Evolutionary conservation across 2,888 invertebrate genomes (phyloP), one percentile per base, ranked within the genome.

Genomic region (Eupithecia dodoneata): DNA sequence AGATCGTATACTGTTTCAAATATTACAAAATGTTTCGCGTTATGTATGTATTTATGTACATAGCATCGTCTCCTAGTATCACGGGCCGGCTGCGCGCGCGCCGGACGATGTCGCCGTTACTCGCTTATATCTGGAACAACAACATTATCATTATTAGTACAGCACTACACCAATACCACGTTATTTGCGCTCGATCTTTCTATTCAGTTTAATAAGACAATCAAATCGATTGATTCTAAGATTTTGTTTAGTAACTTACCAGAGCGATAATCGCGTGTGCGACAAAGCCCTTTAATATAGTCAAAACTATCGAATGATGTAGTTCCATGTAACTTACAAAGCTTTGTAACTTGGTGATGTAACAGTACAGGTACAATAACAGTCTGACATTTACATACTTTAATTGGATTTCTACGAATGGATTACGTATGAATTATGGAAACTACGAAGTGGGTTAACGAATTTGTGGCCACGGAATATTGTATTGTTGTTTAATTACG

Each of bases 1-100:
- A 95, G 95, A 95, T 95, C 95, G 95, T 95, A 95, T 95, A 95
- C 95, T 92, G 94, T 94, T 95, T 95, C 93, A 94, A 94, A 94
- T 95, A 95, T 95, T 94, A 95, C 94, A 95, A 95, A 95, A 94
- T 90, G 92, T 93, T 90, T 92, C 89, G 90, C 89, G 85, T 87
- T 85, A 82, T 83, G 70, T 70, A 45, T 85, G 83, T 84, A 80
- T 90, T 89, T 94, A 80, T 95, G 90, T 95, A 95, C 95, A 95
- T 90, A 93, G 94, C 93, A 92, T 93, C 90, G 93, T 93, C 93
- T 94, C 94, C 94, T 93, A 87, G 89, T 90, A 88, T 91, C 91
- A 90, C 92, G 90, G 85, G 87, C 86, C 80, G 80, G 77, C 76
- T 73, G 79, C 74, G 75, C 73, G 77, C 80, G 75, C 78, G 87